phyloP scores from a whole-genome alignment of 2,113 vertebrate species.

The Pituophis catenifer region DNA sequence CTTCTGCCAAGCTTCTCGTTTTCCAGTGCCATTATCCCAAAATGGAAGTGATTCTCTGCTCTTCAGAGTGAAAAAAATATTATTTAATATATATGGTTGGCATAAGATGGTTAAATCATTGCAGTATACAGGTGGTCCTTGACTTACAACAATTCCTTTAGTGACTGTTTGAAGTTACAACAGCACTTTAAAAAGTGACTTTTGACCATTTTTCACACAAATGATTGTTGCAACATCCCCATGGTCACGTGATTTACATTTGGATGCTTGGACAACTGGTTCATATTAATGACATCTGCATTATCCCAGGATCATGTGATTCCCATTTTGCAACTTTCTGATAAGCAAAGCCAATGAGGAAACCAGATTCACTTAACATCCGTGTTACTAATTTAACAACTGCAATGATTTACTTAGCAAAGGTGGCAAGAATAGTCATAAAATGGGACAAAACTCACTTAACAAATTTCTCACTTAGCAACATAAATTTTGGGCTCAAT shows the following conservation, averaged over 20 bases:
- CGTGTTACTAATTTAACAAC: background rate
- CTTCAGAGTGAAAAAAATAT: conserved; percentile 61
- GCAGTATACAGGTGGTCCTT: background rate
- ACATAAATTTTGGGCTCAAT: background rate
- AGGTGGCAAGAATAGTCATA: background rate
- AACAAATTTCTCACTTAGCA: background rate
- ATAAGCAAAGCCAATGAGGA: background rate
- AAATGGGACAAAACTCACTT: background rate
- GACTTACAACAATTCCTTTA: background rate
- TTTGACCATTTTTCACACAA: background rate
- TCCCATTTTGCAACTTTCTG: background rate
- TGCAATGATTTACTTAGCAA: background rate
- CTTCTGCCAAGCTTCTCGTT: conserved; percentile 80
- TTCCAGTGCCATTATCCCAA: conserved; percentile 83
- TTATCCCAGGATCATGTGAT: background rate
- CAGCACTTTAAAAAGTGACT: background rate
- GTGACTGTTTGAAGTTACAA: background rate
- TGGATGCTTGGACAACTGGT: background rate
- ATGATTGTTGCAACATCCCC: background rate
- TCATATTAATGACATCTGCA: background rate
- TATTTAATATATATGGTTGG: background rate
- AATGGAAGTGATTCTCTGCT: conserved; percentile 82
- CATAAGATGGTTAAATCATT: background rate
- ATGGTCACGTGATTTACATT: background rate
- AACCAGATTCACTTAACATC: background rate